These are phyloP conservation scores for Drosophila chauvacae DNA, from an alignment of 1,140 invertebrate species.

Conservation along the genomic window DNA sequence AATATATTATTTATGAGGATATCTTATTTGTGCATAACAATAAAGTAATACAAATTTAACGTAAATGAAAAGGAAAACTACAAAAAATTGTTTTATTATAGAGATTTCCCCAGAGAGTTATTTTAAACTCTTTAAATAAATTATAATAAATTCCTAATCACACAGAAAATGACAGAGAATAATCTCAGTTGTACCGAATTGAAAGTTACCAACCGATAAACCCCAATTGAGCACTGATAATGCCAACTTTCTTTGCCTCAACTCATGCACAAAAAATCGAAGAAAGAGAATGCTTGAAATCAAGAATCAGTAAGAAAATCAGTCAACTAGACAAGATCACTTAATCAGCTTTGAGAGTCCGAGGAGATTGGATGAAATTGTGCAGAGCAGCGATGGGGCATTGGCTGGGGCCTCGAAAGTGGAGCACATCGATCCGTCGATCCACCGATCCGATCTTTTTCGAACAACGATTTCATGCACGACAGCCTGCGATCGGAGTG, in stretches of 20 bases:
- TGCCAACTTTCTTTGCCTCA: constrained; percentile 47
- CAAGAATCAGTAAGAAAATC: constrained; percentile 37
- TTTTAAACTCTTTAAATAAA: not conserved
- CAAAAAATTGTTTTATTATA: too few relatives aligned
- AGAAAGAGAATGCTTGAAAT: constrained; percentile 17
- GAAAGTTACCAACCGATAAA: constrained; percentile 11
- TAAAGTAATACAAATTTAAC: not conserved
- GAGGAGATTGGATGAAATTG: constrained; percentile 46
- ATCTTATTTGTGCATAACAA: not conserved
- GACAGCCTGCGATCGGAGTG: constrained; percentile 59
- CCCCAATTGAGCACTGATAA: constrained; percentile 33
- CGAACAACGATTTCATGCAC: constrained; percentile 65
- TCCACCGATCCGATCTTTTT: constrained; percentile 26
- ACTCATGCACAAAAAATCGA: constrained; percentile 45
- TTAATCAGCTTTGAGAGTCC: constrained; percentile 48
- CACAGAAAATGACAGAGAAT: not conserved
- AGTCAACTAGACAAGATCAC: constrained; percentile 60
- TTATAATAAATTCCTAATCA: not conserved
- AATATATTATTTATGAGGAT: not conserved
- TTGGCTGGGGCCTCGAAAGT: constrained; percentile 40
- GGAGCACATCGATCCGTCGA: constrained; percentile 48
- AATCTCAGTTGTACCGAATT: constrained; percentile 1
- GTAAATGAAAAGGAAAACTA: too few relatives aligned
- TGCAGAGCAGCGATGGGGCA: constrained; percentile 10
- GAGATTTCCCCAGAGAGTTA: too few relatives aligned